phyloP scores from a whole-genome alignment of 2,888 invertebrate species.

The Heliconius aoede region DNA sequence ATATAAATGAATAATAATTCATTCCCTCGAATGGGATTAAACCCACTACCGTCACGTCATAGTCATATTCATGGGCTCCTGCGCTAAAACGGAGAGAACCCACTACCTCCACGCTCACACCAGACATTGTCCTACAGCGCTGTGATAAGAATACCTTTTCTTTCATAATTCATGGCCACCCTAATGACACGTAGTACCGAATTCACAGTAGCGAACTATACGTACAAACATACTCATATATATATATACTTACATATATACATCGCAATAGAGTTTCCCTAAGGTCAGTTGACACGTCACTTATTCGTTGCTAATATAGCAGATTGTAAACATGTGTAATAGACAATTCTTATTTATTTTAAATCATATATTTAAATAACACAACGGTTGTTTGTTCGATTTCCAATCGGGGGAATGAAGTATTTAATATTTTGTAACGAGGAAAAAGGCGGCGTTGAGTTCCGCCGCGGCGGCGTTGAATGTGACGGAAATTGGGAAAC shows the following conservation, averaged over 20 bases:
- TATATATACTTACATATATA: too few species aligned
- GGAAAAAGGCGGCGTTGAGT: too few species aligned
- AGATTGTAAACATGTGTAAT: slow-evolving; percentile 7
- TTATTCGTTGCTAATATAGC: background rate
- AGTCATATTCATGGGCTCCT: too few species aligned
- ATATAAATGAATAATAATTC: background rate
- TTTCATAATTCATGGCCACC: slow-evolving; percentile 49
- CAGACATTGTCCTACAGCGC: background rate
- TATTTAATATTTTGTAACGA: too few species aligned
- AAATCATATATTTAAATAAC: background rate
- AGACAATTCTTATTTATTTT: background rate
- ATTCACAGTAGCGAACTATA: slow-evolving; percentile 47
- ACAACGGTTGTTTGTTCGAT: background rate
- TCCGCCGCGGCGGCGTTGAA: too few species aligned
- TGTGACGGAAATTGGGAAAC: too few species aligned
- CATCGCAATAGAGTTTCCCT: slow-evolving; percentile 46
- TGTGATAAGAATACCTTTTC: background rate
- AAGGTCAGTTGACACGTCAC: slow-evolving; percentile 40
- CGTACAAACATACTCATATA: background rate
- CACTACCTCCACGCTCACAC: background rate
- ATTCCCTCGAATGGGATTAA: background rate
- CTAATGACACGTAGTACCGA: slow-evolving; percentile 47
- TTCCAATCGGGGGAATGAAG: background rate
- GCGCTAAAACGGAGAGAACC: too few species aligned
- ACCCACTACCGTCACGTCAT: background rate